A percentile compares a stretch with the other conserved stretches of the same genome.
Evolutionary conservation across 2,888 invertebrate species (phyloP).

Genomic region (Autographa pulchrina): DNA sequence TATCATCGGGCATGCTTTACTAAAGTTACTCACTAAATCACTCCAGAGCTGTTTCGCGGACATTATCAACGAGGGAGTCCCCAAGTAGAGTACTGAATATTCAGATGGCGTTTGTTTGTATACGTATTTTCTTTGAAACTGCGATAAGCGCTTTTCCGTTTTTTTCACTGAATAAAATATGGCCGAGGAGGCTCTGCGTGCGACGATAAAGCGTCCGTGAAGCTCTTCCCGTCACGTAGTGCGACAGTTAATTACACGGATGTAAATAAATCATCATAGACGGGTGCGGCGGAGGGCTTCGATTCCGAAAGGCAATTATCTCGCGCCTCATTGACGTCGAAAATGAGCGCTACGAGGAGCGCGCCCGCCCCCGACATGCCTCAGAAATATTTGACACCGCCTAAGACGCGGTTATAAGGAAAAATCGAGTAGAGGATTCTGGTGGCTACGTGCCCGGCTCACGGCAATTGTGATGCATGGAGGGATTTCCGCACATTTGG

Average conservation of each 20-base stretch:
- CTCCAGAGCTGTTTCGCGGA: conserved; percentile 77
- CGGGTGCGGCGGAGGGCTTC: conserved; percentile 84
- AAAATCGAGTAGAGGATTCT: conserved; percentile 81
- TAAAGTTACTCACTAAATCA: conserved; percentile 82
- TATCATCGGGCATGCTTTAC: conserved; percentile 70
- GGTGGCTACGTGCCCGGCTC: conserved; percentile 80
- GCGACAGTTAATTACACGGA: conserved; percentile 89
- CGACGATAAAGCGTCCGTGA: conserved; percentile 84
- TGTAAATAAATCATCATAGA: conserved; percentile 89
- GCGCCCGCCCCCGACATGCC: conserved; percentile 70
- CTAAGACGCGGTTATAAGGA: conserved; percentile 81
- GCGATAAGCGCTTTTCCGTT: conserved; percentile 84
- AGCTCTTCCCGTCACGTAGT: conserved; percentile 88
- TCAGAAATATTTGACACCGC: conserved; percentile 81
- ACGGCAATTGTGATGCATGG: conserved; percentile 82
- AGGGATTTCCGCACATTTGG: conserved; percentile 81
- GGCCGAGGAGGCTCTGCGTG: conserved; percentile 77
- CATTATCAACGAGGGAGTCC: conserved; percentile 82
- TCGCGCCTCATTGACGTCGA: conserved; percentile 87
- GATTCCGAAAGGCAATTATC: conserved; percentile 88
- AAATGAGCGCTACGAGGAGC: conserved; percentile 79
- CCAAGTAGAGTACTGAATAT: conserved; percentile 83
- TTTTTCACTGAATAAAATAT: conserved; percentile 86
- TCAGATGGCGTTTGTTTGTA: conserved; percentile 86
- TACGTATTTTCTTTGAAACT: conserved; percentile 83